Evolutionary conservation across 2,888 invertebrate species (phyloP), one percentile per base, ranked within the genome.

Genomic region (Thecocarcelia acutangulata): DNA sequence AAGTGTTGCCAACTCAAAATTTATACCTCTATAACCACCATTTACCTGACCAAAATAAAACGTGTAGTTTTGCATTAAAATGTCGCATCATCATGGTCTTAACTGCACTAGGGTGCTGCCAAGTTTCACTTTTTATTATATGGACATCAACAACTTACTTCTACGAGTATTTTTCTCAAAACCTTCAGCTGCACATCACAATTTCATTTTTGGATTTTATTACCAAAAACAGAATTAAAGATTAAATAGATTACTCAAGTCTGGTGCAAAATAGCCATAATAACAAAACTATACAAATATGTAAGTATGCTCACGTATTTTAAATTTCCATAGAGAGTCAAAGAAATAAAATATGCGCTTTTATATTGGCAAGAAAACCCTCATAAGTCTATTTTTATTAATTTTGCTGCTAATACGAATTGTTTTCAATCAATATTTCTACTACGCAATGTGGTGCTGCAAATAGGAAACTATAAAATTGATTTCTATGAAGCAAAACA

Each of bases 401-500:
- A 33, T 54, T 28, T 54, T 11, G 3, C 33, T 15, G 15, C 9
- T 24, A 50, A 50, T 24, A 2, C 15, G 1, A 54, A 33, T 33
- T 54, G 15, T 0, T 24, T 28, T 40, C 19, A 6, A 19, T 40
- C 33, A 40, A 40, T n/a, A 40, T 50, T 15, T 9, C 2, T 58
- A 40, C 19, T 58, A 58, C 40, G 58, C 58, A 58, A 4, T 46
- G 8, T 17, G 28, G n/a, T n/a, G n/a, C 11, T 0, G 40, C 28
- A 40, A 8, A 5, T 3, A 37, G 19, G 21, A 40, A 40, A 58
- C 19, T 8, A 58, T 19, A 58, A 37, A 13, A 40, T 17, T 40
- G 28, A 50, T 64, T 64, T 64, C 48, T 64, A 21, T 64, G 37
- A 64, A 64, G 37, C 48, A 64, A 64, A 48, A 48, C 46, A 63